Percentiles rank a stretch among this genome's conserved stretches.
These are phyloP conservation scores for Tineola bisselliella DNA, from an alignment of 2,888 invertebrate species.

Conservation along the genomic window DNA sequence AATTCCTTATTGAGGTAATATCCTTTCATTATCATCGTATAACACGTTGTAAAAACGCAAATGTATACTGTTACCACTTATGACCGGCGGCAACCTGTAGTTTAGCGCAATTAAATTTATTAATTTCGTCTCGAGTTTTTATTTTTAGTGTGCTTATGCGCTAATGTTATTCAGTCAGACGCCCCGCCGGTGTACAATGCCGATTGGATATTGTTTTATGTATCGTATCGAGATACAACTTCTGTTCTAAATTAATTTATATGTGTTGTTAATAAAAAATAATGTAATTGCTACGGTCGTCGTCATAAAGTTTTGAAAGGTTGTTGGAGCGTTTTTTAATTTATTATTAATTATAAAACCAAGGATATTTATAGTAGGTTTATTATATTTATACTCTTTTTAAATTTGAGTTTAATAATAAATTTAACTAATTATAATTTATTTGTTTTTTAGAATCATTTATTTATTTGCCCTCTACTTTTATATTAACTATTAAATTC, in stretches of 20 bases:
- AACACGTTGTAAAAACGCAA: constrained; percentile 13
- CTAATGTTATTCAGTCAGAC: constrained; percentile 20
- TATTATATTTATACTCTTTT: too few species aligned
- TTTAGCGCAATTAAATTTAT: constrained; percentile 45
- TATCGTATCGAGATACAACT: neutral
- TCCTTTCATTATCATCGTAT: constrained; percentile 5
- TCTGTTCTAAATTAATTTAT: neutral
- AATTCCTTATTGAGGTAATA: neutral
- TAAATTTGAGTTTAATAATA: too few species aligned
- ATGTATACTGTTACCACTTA: constrained; percentile 29
- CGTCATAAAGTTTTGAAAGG: neutral
- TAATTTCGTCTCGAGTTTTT: constrained; percentile 40
- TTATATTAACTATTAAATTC: too few species aligned
- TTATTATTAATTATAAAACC: neutral
- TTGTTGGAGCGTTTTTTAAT: too few species aligned
- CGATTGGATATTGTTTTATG: constrained; percentile 1
- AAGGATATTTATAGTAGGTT: too few species aligned
- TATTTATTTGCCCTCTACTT: too few species aligned
- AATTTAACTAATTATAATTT: too few species aligned
- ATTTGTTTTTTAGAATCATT: too few species aligned
- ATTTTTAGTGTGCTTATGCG: constrained; percentile 30
- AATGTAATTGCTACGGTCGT: neutral
- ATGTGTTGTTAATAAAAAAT: neutral
- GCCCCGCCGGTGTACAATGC: constrained; percentile 18
- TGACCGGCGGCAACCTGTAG: constrained; percentile 32